A percentile compares a stretch with the other conserved stretches of the same genome.
phyloP scores from a whole-genome alignment of 2,797 vertebrate genomes.

The Falco peregrinus region DNA sequence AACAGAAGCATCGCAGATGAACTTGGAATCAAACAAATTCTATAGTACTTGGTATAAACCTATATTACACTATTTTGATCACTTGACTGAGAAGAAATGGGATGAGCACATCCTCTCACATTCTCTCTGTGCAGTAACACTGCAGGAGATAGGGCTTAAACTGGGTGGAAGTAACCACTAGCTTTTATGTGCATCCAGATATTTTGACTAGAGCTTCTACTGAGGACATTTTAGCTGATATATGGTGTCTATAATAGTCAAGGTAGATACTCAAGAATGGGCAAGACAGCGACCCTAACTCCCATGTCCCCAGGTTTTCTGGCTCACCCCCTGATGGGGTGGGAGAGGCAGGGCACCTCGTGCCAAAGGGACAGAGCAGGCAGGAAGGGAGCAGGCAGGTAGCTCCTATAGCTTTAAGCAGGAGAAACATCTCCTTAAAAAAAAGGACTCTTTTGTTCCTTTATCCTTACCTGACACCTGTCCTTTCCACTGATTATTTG shows the following conservation, averaged over 20 bases:
- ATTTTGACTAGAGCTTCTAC: not conserved
- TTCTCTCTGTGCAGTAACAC: not conserved
- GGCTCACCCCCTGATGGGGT: accelerated
- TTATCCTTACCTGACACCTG: not conserved
- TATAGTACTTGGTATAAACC: not conserved
- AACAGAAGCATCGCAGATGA: not conserved
- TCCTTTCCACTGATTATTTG: not conserved
- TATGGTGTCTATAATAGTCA: not conserved
- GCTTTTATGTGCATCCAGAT: not conserved
- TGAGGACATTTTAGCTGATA: not conserved
- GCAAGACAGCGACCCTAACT: not conserved
- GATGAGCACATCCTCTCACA: not conserved
- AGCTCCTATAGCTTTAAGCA: not conserved
- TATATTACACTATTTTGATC: not conserved
- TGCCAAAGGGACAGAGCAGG: not conserved
- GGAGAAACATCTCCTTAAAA: not conserved
- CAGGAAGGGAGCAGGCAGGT: not conserved
- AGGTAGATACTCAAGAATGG: not conserved
- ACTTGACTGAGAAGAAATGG: not conserved
- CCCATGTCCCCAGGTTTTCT: not conserved
- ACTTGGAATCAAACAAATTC: not conserved
- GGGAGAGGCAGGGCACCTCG: not conserved
- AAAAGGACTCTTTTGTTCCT: not conserved
- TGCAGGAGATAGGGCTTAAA: not conserved
- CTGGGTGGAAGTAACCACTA: not conserved